Base-by-base conservation (phyloP, 2,113 vertebrate species). In the Prochilodus magdalenae region DNA sequence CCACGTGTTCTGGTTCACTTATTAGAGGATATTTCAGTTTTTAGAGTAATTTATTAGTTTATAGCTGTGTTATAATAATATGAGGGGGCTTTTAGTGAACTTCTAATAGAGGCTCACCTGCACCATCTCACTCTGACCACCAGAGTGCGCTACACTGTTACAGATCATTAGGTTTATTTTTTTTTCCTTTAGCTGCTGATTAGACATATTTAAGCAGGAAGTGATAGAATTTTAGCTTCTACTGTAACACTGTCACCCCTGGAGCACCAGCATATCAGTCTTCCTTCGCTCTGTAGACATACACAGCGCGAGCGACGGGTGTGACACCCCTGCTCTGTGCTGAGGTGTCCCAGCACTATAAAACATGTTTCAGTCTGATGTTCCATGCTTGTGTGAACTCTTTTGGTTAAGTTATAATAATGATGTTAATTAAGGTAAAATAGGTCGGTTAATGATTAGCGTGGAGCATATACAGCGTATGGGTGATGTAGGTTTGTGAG, bases 131-230 rank as follows among this genome's bases (percentile, higher is more conserved):
- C 30, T 67, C 29, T 33, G 29, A 16, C 24, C 65, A 67, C 4
- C 6, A 20, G 29, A 10, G 16, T 29, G 62, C 62, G 62, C 29
- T 36, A 2, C 30, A 4, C 5, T 60, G 53, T 57, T 73, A 4
- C n/a, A 29, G 1, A 30, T 30, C 27, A 13, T 57, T 57, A 57
- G 65, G 13, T 3, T 62, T 60, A 29, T 26, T 62, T 16, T 65
- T 65, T 18, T 30, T 30, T 10, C 13, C 1, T 20, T 67, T 67
- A 36, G 65, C 10, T 4, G 36, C 15, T 8, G 33, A 30, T 65
- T 65, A 72, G 27, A 75, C 60, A 18, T 63, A 66, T 77, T 47
- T 47, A 47, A 63, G 18, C 20, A 29, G 6, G 5, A 75, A 75
- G 16, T 7, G 8, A 0, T 44, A 14, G 24, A 63, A 27, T 65